phyloP scores from a whole-genome alignment of 2,113 vertebrate species.

The Varanus salvator region DNA sequence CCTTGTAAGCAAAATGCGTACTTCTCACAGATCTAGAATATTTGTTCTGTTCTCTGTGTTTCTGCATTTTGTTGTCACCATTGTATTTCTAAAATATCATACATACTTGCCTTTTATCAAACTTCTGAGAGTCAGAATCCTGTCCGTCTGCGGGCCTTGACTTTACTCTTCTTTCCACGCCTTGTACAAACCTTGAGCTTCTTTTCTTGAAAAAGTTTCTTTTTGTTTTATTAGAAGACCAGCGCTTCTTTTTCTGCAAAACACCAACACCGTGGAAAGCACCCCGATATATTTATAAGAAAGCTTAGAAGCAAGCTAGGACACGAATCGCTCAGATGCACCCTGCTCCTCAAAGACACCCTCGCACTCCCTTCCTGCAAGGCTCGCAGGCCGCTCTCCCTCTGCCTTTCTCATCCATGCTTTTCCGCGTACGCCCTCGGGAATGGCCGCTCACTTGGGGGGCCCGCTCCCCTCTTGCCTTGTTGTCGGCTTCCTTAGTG shows the following conservation, averaged over 20 bases:
- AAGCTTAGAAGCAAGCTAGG: background rate
- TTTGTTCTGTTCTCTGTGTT: background rate
- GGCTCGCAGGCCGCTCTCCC: no score
- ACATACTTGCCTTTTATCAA: background rate
- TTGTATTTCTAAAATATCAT: background rate
- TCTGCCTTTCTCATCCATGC: no score
- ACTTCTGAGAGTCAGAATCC: background rate
- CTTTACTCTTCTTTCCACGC: background rate
- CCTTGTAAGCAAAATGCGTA: background rate
- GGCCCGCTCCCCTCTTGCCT: no score
- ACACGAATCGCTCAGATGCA: background rate
- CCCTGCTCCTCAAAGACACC: no score
- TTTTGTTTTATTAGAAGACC: background rate
- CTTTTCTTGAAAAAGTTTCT: background rate
- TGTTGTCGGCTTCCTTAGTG: no score
- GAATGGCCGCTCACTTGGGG: no score
- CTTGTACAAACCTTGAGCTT: background rate
- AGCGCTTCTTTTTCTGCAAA: slow-evolving; percentile 13
- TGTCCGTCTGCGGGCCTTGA: background rate
- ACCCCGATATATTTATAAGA: background rate
- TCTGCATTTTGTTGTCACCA: background rate
- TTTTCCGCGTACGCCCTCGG: no score
- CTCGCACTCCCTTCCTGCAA: background rate
- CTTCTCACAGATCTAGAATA: background rate
- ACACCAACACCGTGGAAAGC: background rate